Percentiles rank a stretch among this genome's conserved stretches.
Evolutionary conservation across 2,113 vertebrate species (phyloP).

Genomic region (Chitala chitala): DNA sequence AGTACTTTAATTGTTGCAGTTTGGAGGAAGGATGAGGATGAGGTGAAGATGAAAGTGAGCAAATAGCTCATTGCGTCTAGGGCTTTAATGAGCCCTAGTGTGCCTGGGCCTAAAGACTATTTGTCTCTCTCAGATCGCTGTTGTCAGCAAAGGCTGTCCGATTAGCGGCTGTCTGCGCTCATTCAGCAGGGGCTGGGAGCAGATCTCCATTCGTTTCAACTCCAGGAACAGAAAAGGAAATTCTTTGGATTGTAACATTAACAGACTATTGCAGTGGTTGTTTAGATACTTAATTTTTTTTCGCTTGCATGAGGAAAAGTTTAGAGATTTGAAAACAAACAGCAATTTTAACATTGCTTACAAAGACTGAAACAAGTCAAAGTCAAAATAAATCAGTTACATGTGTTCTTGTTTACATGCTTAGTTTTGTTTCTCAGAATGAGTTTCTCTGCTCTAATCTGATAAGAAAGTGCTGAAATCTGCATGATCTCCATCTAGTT

Average conservation of each 20-base stretch:
- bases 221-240: neutral
- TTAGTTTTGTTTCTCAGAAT: neutral
- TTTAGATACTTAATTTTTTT: neutral
- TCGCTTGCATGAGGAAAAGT: neutral
- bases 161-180: neutral
- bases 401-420: neutral
- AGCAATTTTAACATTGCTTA: no score
- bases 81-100: neutral
- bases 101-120: neutral
- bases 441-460: neutral
- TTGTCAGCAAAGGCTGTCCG: neutral
- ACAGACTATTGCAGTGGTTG: neutral
- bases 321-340: neutral
- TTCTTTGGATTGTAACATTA: neutral
- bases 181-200: no score
- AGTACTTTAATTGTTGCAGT: neutral
- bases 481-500: no score
- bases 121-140: neutral
- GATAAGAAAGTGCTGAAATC: neutral
- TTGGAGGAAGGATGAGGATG: neutral
- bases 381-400: neutral
- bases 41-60: neutral
- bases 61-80: neutral
- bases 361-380: no score
- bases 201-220: no score